These are phyloP conservation scores for Patella ulyssiponensis DNA, from an alignment of 2,888 invertebrate genomes.

Conservation along the genomic window DNA sequence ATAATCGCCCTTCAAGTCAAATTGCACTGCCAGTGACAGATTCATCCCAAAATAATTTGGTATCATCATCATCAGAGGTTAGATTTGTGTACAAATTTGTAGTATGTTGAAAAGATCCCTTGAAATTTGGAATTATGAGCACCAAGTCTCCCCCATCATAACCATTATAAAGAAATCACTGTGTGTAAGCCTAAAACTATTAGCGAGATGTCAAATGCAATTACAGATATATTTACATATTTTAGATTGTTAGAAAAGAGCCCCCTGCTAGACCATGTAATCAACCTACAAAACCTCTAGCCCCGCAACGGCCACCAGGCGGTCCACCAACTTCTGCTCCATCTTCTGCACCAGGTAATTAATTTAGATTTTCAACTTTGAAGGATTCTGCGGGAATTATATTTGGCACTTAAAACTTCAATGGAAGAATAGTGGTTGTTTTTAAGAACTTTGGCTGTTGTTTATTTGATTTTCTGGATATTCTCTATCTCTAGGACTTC, in stretches of 20 bases:
- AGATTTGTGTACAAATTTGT: too few species aligned
- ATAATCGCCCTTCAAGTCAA: too few species aligned
- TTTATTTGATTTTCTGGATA: too few species aligned
- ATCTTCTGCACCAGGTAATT: slow-evolving; percentile 3
- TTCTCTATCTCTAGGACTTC: too few species aligned
- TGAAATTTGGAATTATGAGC: slow-evolving; percentile 30
- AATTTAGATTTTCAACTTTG: too few species aligned
- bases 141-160: slow-evolving; percentile 32
- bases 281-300: slow-evolving; percentile 68
- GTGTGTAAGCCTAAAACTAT: neutral
- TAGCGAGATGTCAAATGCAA: neutral
- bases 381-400: too few species aligned
- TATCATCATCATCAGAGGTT: too few species aligned
- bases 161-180: neutral
- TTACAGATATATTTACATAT: neutral
- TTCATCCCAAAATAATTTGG: too few species aligned
- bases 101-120: neutral
- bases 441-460: too few species aligned
- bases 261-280: slow-evolving; percentile 65
- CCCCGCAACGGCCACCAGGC: slow-evolving; percentile 59
- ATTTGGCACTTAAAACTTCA: too few species aligned
- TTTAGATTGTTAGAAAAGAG: slow-evolving; percentile 37
- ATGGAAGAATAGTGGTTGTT: too few species aligned
- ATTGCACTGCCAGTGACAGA: too few species aligned
- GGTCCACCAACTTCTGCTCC: slow-evolving; percentile 49